These are phyloP conservation scores for Euwallacea similis DNA, from an alignment of 1,140 invertebrate species.

Conservation along the genomic window DNA sequence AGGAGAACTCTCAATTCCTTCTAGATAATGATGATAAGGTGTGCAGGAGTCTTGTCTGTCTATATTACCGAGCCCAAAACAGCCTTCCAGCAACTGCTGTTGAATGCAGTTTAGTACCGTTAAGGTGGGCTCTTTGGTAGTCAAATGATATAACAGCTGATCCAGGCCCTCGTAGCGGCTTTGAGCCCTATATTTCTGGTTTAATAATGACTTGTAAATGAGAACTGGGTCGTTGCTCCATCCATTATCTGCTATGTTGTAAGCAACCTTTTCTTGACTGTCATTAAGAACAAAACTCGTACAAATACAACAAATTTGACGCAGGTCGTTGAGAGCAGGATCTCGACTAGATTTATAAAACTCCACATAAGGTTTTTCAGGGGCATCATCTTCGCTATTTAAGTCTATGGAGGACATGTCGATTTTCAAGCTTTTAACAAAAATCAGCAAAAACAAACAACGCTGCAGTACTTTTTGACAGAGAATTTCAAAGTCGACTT, in stretches of 20 bases:
- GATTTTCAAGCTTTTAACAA: slow-evolving; percentile 46
- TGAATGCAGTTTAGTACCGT: slow-evolving; percentile 55
- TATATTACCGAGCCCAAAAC: slow-evolving; percentile 60
- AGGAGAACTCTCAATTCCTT: slow-evolving; percentile 55
- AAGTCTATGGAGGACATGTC: slow-evolving; percentile 26
- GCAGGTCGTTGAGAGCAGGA: slow-evolving; percentile 29
- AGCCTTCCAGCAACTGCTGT: slow-evolving; percentile 63
- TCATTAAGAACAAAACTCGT: slow-evolving; percentile 49
- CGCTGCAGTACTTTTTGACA: slow-evolving; percentile 45
- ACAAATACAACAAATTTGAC: slow-evolving; percentile 41
- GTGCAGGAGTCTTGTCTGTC: slow-evolving; percentile 48
- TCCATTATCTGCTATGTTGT: slow-evolving; percentile 33
- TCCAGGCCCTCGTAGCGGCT: slow-evolving; percentile 55
- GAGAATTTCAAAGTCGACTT: slow-evolving; percentile 37
- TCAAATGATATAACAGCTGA: slow-evolving; percentile 37
- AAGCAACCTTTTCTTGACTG: slow-evolving; percentile 35
- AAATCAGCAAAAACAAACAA: slow-evolving; percentile 49
- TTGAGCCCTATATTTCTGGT: slow-evolving; percentile 57
- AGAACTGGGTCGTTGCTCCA: slow-evolving; percentile 46
- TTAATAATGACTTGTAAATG: slow-evolving; percentile 51
- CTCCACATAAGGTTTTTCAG: slow-evolving; percentile 50
- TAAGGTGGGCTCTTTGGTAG: slow-evolving; percentile 29
- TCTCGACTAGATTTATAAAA: slow-evolving; percentile 44
- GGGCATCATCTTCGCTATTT: slow-evolving; percentile 48
- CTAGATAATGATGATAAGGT: slow-evolving; percentile 58